Evolutionary conservation across 1,140 invertebrate species (phyloP), one percentile per base, ranked within the genome.

Genomic region (Batillaria attramentaria): DNA sequence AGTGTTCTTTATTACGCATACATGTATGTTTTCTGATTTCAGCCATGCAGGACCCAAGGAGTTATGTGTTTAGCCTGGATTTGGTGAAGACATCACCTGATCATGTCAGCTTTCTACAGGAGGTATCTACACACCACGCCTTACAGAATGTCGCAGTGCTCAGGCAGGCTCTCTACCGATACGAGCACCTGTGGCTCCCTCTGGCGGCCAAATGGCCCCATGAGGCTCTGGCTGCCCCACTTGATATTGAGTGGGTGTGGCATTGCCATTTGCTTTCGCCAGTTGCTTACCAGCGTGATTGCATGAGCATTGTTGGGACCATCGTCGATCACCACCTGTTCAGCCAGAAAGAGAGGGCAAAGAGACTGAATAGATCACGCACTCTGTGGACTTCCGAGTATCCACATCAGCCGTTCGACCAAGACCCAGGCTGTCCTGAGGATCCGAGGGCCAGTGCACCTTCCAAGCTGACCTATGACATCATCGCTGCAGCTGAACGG

Each of bases 211-310:
- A 88, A 73, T 76, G 87, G 42, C 43, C 79, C 5, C 77, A 84
- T 1, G 78, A 85, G 74, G 70, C 78, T 73, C 74, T 89, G 39
- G 88, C 88, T 73, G 91, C 92, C 5, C 92, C 92, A 39, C 76
- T 92, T n/a, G 92, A 92, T 83, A 88, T 93, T 24, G 91, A 92
- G 72, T 93, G 92, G 92, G 84, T 92, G 10, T 92, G 92, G 92
- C 91, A 92, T 79, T 90, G 89, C 68, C 92, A 92, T 68, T 86
- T 93, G 86, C 81, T 93, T 13, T 86, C 89, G 28, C 92, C 92
- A 42, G 70, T 84, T 8, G 75, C 84, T 41, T 93, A 93, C 79
- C 87, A 85, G 78, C 85, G 86, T 73, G 92, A 92, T 78, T 92
- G 92, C 80, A 80, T 87, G 66, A 69, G 69, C 20, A 37, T 92